Evolutionary conservation across 2,888 invertebrate genomes (phyloP), one percentile per base, ranked within the genome.

Genomic region (Tetanocera ferruginea): DNA sequence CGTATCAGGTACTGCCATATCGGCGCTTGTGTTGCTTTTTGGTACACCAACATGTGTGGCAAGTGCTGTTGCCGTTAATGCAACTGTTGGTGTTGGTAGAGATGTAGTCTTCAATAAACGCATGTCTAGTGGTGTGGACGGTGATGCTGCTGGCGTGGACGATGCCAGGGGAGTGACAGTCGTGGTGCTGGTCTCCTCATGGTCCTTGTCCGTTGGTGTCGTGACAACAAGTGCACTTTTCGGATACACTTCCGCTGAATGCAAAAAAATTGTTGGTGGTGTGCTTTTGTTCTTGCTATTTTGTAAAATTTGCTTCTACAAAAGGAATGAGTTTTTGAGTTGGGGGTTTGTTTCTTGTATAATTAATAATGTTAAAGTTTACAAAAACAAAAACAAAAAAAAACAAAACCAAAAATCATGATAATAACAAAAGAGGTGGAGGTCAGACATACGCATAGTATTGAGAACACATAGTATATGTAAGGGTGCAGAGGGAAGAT

Each of bases 301-400:
- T 85, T 86, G 85, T 82, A 85, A 85, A 84, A 85, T 83, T 86
- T 88, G 86, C 85, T 85, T 87, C 87, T 88, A 87, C 86, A 87
- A 87, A 84, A 85, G 85, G 86, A 88, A 87, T 84, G 85, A 85
- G 85, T 84, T 81, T 28, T 79, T 62, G 43, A 70, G 69, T 55
- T 71, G 62, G 60, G 66, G 78, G 69, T 75, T 67, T 75, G 70
- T 69, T 70, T 72, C 34, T 76, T 69, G 73, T 76, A 80, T 80
- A 52, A 62, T 76, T 79, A 78, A 60, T 25, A 51, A 72, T 23
- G 51, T 31, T 34, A 34, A 52, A 37, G 17, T 64, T 31, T 34
- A 60, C 57, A 23, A 57, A 57, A 14, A 60, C 9, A 62, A 9
- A 74, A 8, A n/a, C 51, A 60, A n/a, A 62, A 9, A 74, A 8